Percentiles rank a stretch among this genome's conserved stretches.
Conservation (phyloP, 30 jellyfish, hydroid and myxozoan species). For the Turritopsis rubra region DNA sequence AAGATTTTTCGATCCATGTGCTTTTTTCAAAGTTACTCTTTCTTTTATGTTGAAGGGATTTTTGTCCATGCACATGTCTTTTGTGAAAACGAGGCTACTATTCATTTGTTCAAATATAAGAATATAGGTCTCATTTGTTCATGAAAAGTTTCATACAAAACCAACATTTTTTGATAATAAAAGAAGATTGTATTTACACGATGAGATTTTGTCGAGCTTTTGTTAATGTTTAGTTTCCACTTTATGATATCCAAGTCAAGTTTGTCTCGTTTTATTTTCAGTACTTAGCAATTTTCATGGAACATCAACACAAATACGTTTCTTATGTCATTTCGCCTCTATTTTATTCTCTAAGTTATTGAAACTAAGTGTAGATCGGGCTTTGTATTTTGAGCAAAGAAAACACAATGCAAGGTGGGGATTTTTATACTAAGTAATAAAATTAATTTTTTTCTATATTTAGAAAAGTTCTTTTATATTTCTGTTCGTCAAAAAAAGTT, state of each 20-base stretch:
- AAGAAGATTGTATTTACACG: background rate
- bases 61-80: background rate
- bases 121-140: too few species aligned
- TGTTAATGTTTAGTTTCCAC: background rate
- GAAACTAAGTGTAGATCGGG: background rate
- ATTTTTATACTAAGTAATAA: background rate
- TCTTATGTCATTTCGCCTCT: too few species aligned
- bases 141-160: background rate
- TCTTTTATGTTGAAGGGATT: background rate
- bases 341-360: too few species aligned
- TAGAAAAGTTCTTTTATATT: background rate
- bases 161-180: background rate
- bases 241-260: background rate
- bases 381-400: background rate
- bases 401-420: background rate
- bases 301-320: too few species aligned
- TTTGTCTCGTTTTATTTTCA: too few species aligned
- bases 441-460: background rate
- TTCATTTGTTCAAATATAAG: background rate
- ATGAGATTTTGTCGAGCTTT: background rate
- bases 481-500: background rate
- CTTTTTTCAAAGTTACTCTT: background rate
- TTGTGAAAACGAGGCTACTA: background rate
- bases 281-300: too few species aligned
- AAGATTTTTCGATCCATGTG: background rate